These are phyloP conservation scores for Oreochromis aureus DNA, from an alignment of 2,113 vertebrate species.

Conservation along the genomic window DNA sequence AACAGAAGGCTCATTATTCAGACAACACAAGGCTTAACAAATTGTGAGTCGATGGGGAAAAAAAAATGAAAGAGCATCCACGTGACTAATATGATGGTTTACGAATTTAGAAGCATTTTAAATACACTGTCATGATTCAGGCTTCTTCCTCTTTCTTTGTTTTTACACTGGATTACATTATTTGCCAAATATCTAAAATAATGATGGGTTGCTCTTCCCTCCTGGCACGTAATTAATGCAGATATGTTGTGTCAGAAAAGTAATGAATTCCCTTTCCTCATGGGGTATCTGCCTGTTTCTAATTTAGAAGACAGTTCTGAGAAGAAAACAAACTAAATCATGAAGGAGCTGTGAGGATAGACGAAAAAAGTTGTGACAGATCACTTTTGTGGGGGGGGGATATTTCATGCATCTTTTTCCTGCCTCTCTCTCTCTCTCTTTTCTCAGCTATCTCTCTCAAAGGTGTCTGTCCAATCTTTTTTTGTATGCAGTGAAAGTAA, in stretches of 20 bases:
- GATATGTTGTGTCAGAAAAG: slow-evolving; percentile 14
- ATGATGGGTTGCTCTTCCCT: not conserved
- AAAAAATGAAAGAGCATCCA: not conserved
- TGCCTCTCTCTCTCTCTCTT: not conserved
- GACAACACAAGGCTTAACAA: not conserved
- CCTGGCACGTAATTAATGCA: slow-evolving; percentile 14
- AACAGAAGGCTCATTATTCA: not conserved
- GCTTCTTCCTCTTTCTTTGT: not conserved
- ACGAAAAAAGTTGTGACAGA: slow-evolving; percentile 2
- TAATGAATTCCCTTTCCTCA: slow-evolving; percentile 7
- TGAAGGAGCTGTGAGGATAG: slow-evolving; percentile 1
- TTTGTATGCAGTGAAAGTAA: slow-evolving; percentile 23
- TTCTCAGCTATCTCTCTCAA: not conserved
- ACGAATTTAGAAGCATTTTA: not conserved
- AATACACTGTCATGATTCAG: not conserved
- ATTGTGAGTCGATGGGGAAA: not conserved
- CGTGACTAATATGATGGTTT: not conserved
- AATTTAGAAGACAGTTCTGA: slow-evolving; percentile 24
- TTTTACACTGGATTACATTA: not conserved
- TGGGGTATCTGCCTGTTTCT: slow-evolving; percentile 10
- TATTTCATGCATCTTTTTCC: slow-evolving; percentile 4
- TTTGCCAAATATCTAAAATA: not conserved
- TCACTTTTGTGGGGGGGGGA: not conserved
- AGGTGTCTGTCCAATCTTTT: not conserved
- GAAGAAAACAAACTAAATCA: slow-evolving; percentile 31